A percentile compares a stretch with the other conserved stretches of the same genome.
Conservation (phyloP, 2,113 vertebrate genomes). For the Tringa solitaria region DNA sequence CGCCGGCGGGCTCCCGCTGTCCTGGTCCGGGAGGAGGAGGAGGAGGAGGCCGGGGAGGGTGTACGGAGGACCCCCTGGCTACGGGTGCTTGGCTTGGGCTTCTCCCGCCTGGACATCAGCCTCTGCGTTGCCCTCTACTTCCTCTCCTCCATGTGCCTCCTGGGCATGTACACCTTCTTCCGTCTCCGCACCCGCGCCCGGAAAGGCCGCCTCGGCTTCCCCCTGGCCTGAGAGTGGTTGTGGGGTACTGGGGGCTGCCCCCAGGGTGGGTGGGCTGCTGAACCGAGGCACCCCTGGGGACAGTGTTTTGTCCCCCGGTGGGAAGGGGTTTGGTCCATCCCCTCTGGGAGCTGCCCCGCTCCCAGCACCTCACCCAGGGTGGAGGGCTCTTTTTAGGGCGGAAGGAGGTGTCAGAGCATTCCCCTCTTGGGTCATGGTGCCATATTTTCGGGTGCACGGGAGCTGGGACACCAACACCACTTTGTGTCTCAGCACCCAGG, state of each 20-base stretch:
- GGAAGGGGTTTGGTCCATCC: neutral
- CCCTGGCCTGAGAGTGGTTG: neutral
- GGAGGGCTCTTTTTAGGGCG: neutral
- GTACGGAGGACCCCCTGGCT: constrained; percentile 73
- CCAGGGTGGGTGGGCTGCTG: neutral
- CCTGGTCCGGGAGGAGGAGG: neutral
- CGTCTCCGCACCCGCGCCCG: constrained; percentile 73
- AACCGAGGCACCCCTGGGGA: neutral
- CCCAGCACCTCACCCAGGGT: neutral
- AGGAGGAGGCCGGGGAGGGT: neutral
- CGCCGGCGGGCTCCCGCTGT: neutral
- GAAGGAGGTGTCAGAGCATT: neutral
- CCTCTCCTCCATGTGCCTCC: constrained; percentile 85
- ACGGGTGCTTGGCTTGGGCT: constrained; percentile 79
- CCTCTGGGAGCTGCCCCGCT: neutral
- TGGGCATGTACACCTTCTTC: constrained; percentile 88
- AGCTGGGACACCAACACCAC: rapidly evolving
- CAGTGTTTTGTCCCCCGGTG: rapidly evolving
- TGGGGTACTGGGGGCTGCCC: rapidly evolving
- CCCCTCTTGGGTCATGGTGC: neutral
- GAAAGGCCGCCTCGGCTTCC: constrained; percentile 60
- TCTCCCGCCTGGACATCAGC: constrained; percentile 88
- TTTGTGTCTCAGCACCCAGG: neutral
- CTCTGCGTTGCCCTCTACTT: constrained; percentile 87
- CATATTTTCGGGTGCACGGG: rapidly evolving